phyloP scores from a whole-genome alignment of 2,113 vertebrate species.

The Anguilla rostrata region DNA sequence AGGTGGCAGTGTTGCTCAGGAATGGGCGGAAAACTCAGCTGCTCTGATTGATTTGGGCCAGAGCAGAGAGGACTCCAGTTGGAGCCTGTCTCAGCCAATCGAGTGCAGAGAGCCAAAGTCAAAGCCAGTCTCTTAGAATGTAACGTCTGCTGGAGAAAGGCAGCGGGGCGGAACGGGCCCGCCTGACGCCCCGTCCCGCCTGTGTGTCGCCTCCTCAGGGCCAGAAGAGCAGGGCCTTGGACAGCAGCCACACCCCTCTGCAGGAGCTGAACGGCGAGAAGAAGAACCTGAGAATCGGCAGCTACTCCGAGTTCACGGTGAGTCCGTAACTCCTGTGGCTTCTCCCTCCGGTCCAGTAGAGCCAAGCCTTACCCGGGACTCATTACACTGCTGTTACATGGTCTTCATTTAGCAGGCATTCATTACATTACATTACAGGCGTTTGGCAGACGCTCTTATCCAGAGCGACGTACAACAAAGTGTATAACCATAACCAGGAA shows the following conservation, averaged over 20 bases:
- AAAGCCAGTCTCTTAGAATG: background rate
- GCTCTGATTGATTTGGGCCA: background rate
- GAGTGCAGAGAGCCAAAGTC: background rate
- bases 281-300: constrained; percentile 28
- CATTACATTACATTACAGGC: too few species aligned
- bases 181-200: background rate
- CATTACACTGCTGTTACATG: background rate
- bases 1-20: constrained; percentile 10
- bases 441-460: too few species aligned
- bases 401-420: background rate
- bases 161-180: background rate
- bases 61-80: background rate
- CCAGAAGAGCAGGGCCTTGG: constrained; percentile 34
- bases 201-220: background rate
- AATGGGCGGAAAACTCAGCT: background rate
- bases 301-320: constrained; percentile 53
- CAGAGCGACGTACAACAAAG: too few species aligned
- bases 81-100: background rate
- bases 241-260: constrained; percentile 35
- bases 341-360: background rate
- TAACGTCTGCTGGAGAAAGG: background rate
- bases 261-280: constrained; percentile 50
- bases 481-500: too few species aligned
- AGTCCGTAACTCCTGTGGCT: constrained; percentile 23
- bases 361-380: background rate